Conservation (phyloP, 2,797 vertebrate genomes). For the Hypotaenidia okinawae region DNA sequence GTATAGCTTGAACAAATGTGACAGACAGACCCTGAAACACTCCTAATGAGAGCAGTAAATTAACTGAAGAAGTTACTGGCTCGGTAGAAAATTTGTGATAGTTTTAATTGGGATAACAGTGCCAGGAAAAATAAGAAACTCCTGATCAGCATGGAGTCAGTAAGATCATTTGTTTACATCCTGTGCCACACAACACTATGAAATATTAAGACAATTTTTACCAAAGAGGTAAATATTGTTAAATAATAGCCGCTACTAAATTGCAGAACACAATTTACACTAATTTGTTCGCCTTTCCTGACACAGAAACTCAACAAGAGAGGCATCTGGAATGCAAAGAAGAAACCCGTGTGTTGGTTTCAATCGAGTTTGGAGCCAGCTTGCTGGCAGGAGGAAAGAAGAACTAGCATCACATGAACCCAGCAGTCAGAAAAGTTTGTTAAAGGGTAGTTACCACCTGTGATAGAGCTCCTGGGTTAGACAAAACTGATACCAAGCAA, state of each 20-base stretch:
- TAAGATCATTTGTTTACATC: background rate
- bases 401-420: background rate
- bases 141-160: background rate
- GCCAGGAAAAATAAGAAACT: background rate
- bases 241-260: background rate
- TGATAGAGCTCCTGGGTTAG: background rate
- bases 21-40: background rate
- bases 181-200: background rate
- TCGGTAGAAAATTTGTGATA: background rate
- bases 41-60: constrained; percentile 21
- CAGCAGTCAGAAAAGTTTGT: background rate
- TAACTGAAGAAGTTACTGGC: background rate
- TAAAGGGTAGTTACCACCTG: background rate
- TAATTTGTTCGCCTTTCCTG: background rate
- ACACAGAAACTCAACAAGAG: background rate
- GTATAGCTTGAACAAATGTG: background rate
- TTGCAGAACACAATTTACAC: background rate
- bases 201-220: background rate
- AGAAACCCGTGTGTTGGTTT: background rate
- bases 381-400: background rate
- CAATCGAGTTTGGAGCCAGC: background rate
- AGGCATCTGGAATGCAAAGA: background rate
- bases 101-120: constrained; percentile 18
- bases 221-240: background rate
- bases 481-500: background rate